These are phyloP conservation scores for Drosophila cognata DNA, from an alignment of 2,888 invertebrate species.

Conservation along the genomic window DNA sequence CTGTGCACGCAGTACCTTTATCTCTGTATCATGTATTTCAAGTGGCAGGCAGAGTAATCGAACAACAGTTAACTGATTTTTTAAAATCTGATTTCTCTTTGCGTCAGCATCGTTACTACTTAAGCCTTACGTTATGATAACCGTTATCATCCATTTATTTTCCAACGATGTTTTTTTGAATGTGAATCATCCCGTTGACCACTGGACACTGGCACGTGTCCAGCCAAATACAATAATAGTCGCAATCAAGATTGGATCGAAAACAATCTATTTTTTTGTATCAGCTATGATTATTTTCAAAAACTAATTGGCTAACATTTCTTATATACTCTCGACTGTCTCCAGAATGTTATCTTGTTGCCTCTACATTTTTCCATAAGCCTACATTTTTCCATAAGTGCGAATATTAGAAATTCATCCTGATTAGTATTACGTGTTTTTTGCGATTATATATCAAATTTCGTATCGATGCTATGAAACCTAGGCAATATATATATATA, in stretches of 20 bases:
- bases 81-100: constrained; percentile 36
- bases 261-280: background rate
- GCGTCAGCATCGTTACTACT: constrained; percentile 56
- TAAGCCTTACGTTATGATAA: constrained; percentile 38
- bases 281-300: background rate
- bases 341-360: background rate
- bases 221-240: background rate
- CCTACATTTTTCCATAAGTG: background rate
- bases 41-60: constrained; percentile 31
- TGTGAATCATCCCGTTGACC: constrained; percentile 30
- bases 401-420: background rate
- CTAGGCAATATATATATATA: background rate
- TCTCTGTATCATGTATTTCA: constrained; percentile 40
- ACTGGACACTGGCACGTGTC: background rate
- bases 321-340: background rate
- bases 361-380: background rate
- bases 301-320: background rate
- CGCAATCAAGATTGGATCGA: background rate
- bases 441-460: background rate
- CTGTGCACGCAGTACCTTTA: constrained; percentile 42
- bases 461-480: background rate
- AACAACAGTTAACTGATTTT: constrained; percentile 20
- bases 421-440: background rate
- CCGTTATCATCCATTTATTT: constrained; percentile 38
- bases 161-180: constrained; percentile 1